Percentiles rank a stretch among this genome's conserved stretches.
These are phyloP conservation scores for Oligia latruncula DNA, from an alignment of 2,888 invertebrate species.

Conservation along the genomic window DNA sequence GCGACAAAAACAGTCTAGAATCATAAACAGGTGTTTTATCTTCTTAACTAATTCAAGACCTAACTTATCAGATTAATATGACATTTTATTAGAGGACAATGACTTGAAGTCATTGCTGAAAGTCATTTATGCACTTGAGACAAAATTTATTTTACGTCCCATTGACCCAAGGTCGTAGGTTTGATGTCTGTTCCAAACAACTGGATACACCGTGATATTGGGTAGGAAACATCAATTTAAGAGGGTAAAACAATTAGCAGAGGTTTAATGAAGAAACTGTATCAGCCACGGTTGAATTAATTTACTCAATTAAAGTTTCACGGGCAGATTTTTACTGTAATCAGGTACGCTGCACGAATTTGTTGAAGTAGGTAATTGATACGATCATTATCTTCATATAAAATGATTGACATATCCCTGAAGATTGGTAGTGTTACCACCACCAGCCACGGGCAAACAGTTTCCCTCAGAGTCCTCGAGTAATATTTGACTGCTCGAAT, in stretches of 20 bases:
- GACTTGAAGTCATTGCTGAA: conserved; percentile 3
- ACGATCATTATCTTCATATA: not conserved
- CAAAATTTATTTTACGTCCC: not conserved
- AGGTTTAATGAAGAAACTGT: not conserved
- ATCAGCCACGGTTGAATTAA: conserved; percentile 14
- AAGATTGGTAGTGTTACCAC: not conserved
- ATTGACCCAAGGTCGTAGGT: not conserved
- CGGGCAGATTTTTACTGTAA: not conserved
- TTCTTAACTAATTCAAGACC: conserved; percentile 2
- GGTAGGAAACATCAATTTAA: conserved; percentile 6
- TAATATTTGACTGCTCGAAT: not conserved
- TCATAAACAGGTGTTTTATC: not conserved
- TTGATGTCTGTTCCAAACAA: not conserved
- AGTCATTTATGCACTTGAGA: conserved; percentile 8
- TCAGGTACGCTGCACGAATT: not conserved
- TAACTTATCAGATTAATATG: conserved; percentile 10
- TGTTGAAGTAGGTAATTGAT: not conserved
- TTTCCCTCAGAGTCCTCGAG: not conserved
- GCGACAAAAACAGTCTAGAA: conserved; percentile 13
- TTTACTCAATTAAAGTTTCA: conserved; percentile 1
- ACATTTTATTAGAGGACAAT: not conserved
- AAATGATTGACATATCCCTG: not conserved
- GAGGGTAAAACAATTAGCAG: not conserved
- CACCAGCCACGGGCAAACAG: not conserved
- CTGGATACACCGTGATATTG: not conserved